These are phyloP conservation scores for Aphelenchoides avenae DNA, from an alignment of 1,140 invertebrate genomes.

Conservation along the genomic window DNA sequence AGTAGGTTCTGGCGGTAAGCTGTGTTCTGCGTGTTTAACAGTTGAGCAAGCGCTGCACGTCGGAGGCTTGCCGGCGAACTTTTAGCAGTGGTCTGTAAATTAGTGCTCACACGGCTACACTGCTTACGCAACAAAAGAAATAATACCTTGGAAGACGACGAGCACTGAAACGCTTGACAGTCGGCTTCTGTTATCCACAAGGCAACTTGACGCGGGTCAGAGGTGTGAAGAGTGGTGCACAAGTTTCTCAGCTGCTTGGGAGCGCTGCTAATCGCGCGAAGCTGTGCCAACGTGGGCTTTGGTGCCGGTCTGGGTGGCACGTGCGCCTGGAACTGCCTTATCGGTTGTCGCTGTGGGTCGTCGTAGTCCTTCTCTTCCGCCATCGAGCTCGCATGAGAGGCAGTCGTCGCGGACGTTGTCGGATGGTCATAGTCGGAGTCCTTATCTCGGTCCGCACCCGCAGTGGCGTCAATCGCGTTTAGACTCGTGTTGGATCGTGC, in stretches of 20 bases:
- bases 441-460: neutral
- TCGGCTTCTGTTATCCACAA: neutral
- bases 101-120: too few relatives aligned
- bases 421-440: slow-evolving; percentile 5
- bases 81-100: too few relatives aligned
- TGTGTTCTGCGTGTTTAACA: too few relatives aligned
- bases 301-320: too few relatives aligned
- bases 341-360: neutral
- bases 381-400: neutral
- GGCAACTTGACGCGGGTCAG: neutral
- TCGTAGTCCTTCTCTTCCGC: neutral
- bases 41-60: too few relatives aligned
- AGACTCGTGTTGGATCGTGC: neutral
- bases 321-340: too few relatives aligned
- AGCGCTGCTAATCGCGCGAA: neutral
- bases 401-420: too few relatives aligned
- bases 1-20: too few relatives aligned
- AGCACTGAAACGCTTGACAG: neutral
- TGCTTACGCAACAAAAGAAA: too few relatives aligned
- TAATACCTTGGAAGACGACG: too few relatives aligned
- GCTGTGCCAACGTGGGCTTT: neutral
- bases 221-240: neutral
- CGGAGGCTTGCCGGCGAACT: too few relatives aligned
- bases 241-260: neutral
- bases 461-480: neutral